Percentiles rank a stretch among this genome's conserved stretches.
phyloP scores from a whole-genome alignment of 2,113 vertebrate species.

The Phainopepla nitens region DNA sequence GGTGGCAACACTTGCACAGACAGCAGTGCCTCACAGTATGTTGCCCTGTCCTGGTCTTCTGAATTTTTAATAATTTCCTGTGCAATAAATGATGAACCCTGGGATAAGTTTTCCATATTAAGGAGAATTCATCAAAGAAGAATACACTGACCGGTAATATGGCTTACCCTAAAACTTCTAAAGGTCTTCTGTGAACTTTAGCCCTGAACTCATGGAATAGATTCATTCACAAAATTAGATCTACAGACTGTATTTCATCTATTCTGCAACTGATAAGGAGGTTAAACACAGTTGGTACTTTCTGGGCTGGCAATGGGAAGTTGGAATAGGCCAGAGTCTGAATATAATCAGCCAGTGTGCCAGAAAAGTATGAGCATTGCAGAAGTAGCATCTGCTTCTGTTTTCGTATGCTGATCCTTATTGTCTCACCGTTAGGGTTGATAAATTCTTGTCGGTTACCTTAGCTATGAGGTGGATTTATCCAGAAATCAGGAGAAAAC shows the following conservation, averaged over 20 bases:
- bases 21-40: fast-evolving
- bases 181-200: not conserved
- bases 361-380: not conserved
- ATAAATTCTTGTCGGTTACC: not conserved
- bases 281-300: not conserved
- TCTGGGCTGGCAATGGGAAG: not conserved
- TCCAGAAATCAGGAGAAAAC: not conserved
- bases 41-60: not conserved
- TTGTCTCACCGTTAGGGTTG: not conserved
- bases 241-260: not conserved
- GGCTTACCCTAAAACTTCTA: not conserved
- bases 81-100: not conserved
- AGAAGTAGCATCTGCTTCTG: not conserved
- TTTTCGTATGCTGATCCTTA: not conserved
- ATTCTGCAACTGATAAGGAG: not conserved
- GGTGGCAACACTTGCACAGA: not conserved
- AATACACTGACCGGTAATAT: not conserved
- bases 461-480: not conserved
- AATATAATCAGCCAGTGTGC: not conserved
- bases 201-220: not conserved
- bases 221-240: not conserved
- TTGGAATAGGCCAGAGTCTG: not conserved
- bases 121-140: not conserved
- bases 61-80: not conserved
- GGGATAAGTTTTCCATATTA: not conserved